These are phyloP conservation scores for Lagria hirta DNA, from an alignment of 2,888 invertebrate genomes.

Conservation along the genomic window DNA sequence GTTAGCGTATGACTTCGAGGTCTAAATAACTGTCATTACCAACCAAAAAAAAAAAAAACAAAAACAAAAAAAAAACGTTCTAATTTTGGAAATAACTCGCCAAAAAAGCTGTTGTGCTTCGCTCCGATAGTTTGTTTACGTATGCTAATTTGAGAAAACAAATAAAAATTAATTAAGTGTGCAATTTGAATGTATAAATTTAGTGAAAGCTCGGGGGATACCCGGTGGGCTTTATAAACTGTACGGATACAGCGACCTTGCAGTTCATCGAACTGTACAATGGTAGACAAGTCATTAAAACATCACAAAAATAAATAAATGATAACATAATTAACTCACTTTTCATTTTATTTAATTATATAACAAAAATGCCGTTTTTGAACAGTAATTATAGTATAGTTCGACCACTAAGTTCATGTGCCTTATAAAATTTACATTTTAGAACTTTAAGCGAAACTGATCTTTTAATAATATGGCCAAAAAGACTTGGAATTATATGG, in stretches of 20 bases:
- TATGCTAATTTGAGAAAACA: constrained; percentile 19
- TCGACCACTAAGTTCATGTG: too few species aligned
- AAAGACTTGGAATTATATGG: too few species aligned
- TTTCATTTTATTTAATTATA: too few species aligned
- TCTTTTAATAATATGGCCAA: too few species aligned
- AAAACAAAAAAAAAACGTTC: too few species aligned
- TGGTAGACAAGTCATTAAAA: background rate
- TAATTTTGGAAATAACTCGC: background rate
- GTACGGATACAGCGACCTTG: constrained; percentile 19
- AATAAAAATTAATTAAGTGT: constrained; percentile 19
- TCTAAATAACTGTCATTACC: constrained; percentile 5
- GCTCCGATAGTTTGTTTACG: constrained; percentile 19
- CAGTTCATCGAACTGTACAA: constrained; percentile 19
- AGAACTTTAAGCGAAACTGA: too few species aligned
- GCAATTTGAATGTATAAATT: constrained; percentile 19
- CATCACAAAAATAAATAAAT: too few species aligned
- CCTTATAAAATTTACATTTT: too few species aligned
- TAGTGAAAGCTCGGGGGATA: constrained; percentile 26
- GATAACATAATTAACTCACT: too few species aligned
- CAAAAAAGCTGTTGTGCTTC: background rate
- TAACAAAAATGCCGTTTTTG: too few species aligned
- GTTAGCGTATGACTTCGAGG: constrained; percentile 17
- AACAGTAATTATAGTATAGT: too few species aligned
- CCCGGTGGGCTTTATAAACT: constrained; percentile 19
- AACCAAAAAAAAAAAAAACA: constrained; percentile 1